A percentile compares a stretch with the other conserved stretches of the same genome.
phyloP scores from a whole-genome alignment of 1,140 invertebrate genomes.

The Dreissena rostriformis region DNA sequence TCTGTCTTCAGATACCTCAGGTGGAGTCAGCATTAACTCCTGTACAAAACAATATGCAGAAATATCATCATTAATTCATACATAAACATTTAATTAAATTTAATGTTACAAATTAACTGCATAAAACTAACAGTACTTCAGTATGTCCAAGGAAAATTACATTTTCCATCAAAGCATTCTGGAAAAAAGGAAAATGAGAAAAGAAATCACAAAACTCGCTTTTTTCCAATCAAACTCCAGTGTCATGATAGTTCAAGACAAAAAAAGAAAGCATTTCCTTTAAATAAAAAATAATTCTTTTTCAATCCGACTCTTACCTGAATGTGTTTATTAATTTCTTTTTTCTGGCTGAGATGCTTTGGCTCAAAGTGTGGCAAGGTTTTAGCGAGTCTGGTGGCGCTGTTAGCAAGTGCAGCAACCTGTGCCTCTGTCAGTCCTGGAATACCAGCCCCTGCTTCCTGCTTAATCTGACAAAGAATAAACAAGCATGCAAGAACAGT shows the following conservation, averaged over 20 bases:
- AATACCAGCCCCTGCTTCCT: constrained; percentile 56
- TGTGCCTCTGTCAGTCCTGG: constrained; percentile 87
- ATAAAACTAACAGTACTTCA: too few relatives aligned
- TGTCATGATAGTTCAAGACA: too few relatives aligned
- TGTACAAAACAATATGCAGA: constrained; percentile 50
- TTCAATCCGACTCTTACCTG: constrained; percentile 84
- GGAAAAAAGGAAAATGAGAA: too few relatives aligned
- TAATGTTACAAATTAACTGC: too few relatives aligned
- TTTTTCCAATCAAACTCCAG: too few relatives aligned
- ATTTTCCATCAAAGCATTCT: too few relatives aligned
- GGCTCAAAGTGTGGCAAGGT: constrained; percentile 93
- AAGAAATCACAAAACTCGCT: too few relatives aligned
- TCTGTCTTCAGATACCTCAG: constrained; percentile 65
- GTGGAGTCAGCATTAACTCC: constrained; percentile 63
- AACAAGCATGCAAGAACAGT: background rate
- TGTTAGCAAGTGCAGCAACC: constrained; percentile 90
- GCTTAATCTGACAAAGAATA: constrained; percentile 48
- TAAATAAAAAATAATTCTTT: too few relatives aligned
- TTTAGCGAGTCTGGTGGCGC: constrained; percentile 91
- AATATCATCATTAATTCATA: background rate
- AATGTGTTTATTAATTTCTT: constrained; percentile 95
- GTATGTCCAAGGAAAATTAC: too few relatives aligned
- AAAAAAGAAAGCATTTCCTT: too few relatives aligned
- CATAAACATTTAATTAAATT: background rate
- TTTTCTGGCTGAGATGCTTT: constrained; percentile 94